phyloP scores from a whole-genome alignment of 2,888 invertebrate species.

The Scrobipalpa costella region DNA sequence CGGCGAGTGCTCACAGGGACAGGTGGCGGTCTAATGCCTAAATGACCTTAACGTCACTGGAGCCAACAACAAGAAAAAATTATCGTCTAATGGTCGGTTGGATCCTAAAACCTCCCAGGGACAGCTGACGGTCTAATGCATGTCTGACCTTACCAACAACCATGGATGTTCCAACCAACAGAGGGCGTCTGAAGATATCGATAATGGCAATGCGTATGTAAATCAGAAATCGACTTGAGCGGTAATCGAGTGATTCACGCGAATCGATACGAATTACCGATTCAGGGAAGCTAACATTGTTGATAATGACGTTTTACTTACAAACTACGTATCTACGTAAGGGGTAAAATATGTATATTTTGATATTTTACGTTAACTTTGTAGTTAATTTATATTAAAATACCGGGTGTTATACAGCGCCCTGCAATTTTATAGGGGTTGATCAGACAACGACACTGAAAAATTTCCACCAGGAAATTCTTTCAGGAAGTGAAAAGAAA shows the following conservation, averaged over 20 bases:
- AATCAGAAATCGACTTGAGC: slow-evolving; percentile 27
- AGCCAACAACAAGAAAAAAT: too few species aligned
- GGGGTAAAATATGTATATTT: too few species aligned
- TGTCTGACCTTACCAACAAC: neutral
- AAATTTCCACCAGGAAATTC: too few species aligned
- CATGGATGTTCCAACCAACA: neutral
- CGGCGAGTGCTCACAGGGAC: slow-evolving; percentile 1
- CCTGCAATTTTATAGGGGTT: too few species aligned
- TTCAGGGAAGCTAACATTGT: neutral
- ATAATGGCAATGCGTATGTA: slow-evolving; percentile 1
- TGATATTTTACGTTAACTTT: too few species aligned
- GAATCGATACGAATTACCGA: slow-evolving; percentile 15
- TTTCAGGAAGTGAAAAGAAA: too few species aligned
- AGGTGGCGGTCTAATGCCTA: neutral
- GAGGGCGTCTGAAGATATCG: neutral
- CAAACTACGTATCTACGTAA: neutral
- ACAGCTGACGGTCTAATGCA: neutral
- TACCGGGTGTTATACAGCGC: too few species aligned
- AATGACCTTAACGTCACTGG: neutral
- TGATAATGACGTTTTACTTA: neutral
- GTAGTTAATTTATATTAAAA: too few species aligned
- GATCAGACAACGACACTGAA: too few species aligned
- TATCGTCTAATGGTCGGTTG: too few species aligned
- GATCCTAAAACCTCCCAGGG: neutral
- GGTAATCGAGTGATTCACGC: slow-evolving; percentile 21